A percentile compares a stretch with the other conserved stretches of the same genome.
phyloP scores from a whole-genome alignment of 2,797 vertebrate species.

The Cossypha dichroa region DNA sequence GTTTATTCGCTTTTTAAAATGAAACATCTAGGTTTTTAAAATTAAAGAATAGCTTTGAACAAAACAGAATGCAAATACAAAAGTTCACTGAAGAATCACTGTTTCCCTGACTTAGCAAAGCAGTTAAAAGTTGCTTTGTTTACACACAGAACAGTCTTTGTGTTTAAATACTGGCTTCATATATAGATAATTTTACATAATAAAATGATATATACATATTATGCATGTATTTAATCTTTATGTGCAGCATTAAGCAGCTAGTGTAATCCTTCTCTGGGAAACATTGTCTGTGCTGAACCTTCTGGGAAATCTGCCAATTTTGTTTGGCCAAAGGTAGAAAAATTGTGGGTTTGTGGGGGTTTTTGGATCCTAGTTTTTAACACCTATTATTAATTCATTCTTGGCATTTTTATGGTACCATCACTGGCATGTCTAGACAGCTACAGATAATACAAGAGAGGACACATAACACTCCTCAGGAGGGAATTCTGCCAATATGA shows the following conservation, averaged over 20 bases:
- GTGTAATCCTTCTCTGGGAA: neutral
- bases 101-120: neutral
- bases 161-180: neutral
- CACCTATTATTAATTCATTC: neutral
- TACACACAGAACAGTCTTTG: neutral
- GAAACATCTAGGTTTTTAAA: neutral
- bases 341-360: accelerated
- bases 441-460: neutral
- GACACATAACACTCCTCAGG: neutral
- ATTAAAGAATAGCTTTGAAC: neutral
- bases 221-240: neutral
- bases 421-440: neutral
- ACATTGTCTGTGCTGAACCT: neutral
- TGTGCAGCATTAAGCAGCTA: neutral
- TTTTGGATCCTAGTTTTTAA: neutral
- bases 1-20: neutral
- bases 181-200: neutral
- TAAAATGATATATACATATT: neutral
- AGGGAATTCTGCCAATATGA: neutral
- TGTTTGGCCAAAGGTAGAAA: neutral
- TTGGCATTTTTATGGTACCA: neutral
- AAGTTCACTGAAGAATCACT: neutral
- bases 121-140: neutral
- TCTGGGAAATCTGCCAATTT: neutral
- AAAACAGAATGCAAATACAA: neutral